Evolutionary conservation across 1,140 invertebrate species (phyloP).

Genomic region (Idris sp.): DNA sequence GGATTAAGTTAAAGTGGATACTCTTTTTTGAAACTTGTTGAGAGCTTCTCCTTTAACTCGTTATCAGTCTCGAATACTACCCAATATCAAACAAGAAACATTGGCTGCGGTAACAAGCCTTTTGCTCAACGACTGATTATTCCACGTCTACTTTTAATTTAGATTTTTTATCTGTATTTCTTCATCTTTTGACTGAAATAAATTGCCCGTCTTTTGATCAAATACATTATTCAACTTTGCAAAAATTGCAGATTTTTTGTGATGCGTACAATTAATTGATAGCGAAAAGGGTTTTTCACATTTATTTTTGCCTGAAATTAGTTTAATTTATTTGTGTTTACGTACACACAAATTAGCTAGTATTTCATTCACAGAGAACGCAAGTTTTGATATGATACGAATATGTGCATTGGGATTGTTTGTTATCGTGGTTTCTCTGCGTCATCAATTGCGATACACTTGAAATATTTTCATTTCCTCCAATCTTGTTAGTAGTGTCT

Average conservation of each 20-base stretch:
- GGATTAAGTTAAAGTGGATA: slow-evolving; percentile 29
- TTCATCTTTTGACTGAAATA: slow-evolving; percentile 31
- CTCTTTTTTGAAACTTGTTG: slow-evolving; percentile 2
- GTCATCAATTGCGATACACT: slow-evolving; percentile 25
- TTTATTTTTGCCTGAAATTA: slow-evolving; percentile 5
- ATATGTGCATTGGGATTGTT: neutral
- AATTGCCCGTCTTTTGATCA: slow-evolving; percentile 32
- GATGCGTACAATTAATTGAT: slow-evolving; percentile 33
- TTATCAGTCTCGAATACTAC: slow-evolving; percentile 25
- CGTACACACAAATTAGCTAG: neutral
- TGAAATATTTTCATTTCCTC: slow-evolving; percentile 35
- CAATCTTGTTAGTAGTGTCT: slow-evolving; percentile 34
- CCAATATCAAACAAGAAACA: slow-evolving; percentile 42
- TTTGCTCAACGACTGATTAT: slow-evolving; percentile 38
- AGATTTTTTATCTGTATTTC: slow-evolving; percentile 15
- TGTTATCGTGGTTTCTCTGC: neutral
- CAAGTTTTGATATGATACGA: slow-evolving; percentile 9
- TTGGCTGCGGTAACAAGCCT: slow-evolving; percentile 31
- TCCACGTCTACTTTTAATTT: slow-evolving; percentile 26
- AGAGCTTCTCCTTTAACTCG: slow-evolving; percentile 36
- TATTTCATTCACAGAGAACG: neutral
- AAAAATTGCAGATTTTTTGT: slow-evolving; percentile 24
- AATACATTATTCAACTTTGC: slow-evolving; percentile 17
- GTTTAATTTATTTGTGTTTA: slow-evolving; percentile 3
- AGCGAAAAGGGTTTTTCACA: slow-evolving; percentile 6